Evolutionary conservation across 2,888 invertebrate genomes (phyloP), one percentile per base, ranked within the genome.

Genomic region (Campopleginae sp.): DNA sequence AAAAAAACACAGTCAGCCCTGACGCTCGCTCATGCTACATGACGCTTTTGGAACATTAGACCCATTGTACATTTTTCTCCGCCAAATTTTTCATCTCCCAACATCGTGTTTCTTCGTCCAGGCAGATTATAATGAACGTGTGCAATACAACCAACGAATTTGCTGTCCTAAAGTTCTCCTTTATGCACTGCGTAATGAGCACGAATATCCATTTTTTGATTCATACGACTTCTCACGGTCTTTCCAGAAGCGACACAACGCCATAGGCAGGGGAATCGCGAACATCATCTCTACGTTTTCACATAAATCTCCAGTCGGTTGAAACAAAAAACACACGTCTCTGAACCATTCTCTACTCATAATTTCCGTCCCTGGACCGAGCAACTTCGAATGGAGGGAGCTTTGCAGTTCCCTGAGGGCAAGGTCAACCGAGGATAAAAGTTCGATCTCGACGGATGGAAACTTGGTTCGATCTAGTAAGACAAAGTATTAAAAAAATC

Each of bases 181-280:
- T 70, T 19, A 46, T 63, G 74, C 70, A 75, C 65, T 77, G 75
- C 63, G 77, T 79, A 78, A 78, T 82, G 71, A 85, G 75, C 78
- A 77, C 38, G 38, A 38, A 5, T 38, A 0, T 38, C 38, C 1
- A 38, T 38, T 38, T 38, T 8, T 38, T 10, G 8, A 38, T 38
- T 38, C 8, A 8, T 38, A 38, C 4, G 38, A 38, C 7, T 38
- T 38, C 38, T 38, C 0, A n/a, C n/a, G 38, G 38, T 38, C 38
- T 7, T 38, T 38, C 38, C 38, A 7, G 31, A 42, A 38, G 4
- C 10, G 31, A 6, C 8, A n/a, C 31, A 38, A 66, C 23, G 27
- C 33, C 4, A 44, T 46, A 48, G 19, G 10, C 8, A 65, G 31
- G n/a, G 19, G 10, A 23, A 0, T 54, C 10, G 12, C 19, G 2